Percentiles rank a stretch among this genome's conserved stretches.
Conservation (phyloP, 2,797 vertebrate genomes). For the Ctenopoma kingsleyae region DNA sequence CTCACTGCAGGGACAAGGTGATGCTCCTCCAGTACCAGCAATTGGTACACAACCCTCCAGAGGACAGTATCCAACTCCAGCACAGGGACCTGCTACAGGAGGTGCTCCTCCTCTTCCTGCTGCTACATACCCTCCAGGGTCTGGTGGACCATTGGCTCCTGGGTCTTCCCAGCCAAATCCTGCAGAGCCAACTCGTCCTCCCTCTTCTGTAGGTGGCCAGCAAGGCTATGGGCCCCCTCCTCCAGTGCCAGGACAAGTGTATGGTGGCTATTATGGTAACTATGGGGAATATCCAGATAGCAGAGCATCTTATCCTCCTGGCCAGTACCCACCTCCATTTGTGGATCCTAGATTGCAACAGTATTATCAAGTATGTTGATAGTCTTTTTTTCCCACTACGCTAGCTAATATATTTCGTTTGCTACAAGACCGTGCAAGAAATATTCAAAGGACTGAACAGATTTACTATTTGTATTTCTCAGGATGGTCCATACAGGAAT, state of each 20-base stretch:
- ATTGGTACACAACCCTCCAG: slow-evolving; percentile 45
- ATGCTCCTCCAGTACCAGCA: slow-evolving; percentile 38
- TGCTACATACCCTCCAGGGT: slow-evolving; percentile 56
- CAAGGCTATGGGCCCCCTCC: slow-evolving; percentile 82
- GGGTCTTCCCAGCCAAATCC: slow-evolving; percentile 53
- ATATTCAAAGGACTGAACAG: too few species aligned
- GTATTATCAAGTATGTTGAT: slow-evolving; percentile 89
- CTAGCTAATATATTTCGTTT: background rate
- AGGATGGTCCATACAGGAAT: slow-evolving; percentile 86
- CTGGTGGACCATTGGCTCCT: slow-evolving; percentile 50
- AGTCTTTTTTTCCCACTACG: background rate
- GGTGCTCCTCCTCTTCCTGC: slow-evolving; percentile 36
- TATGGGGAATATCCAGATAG: slow-evolving; percentile 87
- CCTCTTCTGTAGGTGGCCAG: slow-evolving; percentile 84
- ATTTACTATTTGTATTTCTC: slow-evolving; percentile 14
- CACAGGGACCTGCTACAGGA: slow-evolving; percentile 63
- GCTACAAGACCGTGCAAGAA: too few species aligned
- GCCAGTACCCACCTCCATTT: slow-evolving; percentile 80
- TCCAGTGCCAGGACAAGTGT: slow-evolving; percentile 72
- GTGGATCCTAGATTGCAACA: slow-evolving; percentile 88
- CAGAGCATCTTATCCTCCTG: slow-evolving; percentile 82
- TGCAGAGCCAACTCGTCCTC: slow-evolving; percentile 84
- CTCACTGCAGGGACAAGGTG: slow-evolving; percentile 57
- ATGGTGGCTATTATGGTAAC: slow-evolving; percentile 80
- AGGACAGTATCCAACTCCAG: slow-evolving; percentile 54